Conservation (phyloP, 2,888 invertebrate genomes). For the Ormyrus rosae region DNA sequence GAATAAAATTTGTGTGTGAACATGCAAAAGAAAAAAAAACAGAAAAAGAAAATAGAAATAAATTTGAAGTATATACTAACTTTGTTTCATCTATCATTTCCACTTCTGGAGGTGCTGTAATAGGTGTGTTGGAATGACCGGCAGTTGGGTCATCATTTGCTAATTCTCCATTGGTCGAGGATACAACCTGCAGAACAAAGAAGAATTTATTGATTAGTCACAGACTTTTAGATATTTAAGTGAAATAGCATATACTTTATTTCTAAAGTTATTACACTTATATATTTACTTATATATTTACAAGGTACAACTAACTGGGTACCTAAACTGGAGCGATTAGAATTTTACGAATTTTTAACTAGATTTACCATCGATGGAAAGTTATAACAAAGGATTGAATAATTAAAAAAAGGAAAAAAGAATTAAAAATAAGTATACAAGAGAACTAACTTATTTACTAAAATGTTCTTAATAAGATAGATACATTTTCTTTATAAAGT, state of each 20-base stretch:
- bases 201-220: constrained; percentile 32
- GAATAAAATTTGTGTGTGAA: background rate
- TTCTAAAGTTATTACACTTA: no score
- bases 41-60: background rate
- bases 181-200: constrained; percentile 86
- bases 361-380: no score
- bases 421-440: constrained; percentile 2
- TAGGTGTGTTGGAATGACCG: constrained; percentile 97
- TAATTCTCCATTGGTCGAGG: constrained; percentile 97
- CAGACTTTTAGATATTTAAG: no score
- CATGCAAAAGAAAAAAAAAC: constrained; percentile 7
- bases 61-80: constrained; percentile 82
- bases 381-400: background rate
- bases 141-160: constrained; percentile 97
- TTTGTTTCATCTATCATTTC: constrained; percentile 98
- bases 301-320: no score
- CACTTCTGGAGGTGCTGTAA: constrained; percentile 93
- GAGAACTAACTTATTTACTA: background rate
- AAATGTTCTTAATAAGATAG: background rate
- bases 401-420: constrained; percentile 30
- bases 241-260: no score
- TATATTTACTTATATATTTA: no score
- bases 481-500: no score
- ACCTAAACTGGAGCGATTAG: no score
- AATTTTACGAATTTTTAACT: no score